Evolutionary conservation across 2,888 invertebrate genomes (phyloP), one percentile per base, ranked within the genome.

Genomic region (Lasius platythorax): DNA sequence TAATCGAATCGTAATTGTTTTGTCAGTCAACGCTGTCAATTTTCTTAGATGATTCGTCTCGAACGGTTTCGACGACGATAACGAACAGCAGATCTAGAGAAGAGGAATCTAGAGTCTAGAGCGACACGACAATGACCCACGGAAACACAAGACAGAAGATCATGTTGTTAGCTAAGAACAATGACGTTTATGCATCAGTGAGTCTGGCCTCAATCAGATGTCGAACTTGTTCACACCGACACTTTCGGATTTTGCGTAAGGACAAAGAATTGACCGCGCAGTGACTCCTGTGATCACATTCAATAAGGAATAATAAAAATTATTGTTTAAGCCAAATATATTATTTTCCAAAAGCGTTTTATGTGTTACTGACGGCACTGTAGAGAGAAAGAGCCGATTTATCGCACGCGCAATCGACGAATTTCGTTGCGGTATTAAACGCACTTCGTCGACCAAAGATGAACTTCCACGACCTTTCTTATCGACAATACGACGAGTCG

Each of bases 401-500:
- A 50, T 64, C 58, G 68, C 56, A 43, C 33, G 11, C 46, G 28
- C 61, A 67, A 63, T 58, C 79, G 40, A 40, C 79, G 66, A 79
- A 74, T 84, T 76, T 76, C 30, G 46, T 67, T 43, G 58, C 75
- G 58, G 46, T 63, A 72, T 79, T 72, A 72, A 81, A 81, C 30
- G 28, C 56, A 46, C 46, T 88, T 89, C 40, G 84, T 56, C 67
- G 70, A 15, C 9, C 68, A 58, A 83, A 74, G 90, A 88, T 88
- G 87, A 91, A 89, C 89, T 87, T 88, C 74, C 78, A 86, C 89
- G 92, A 92, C 92, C 91, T 91, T 84, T 89, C 87, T 88, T 89
- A 90, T 87, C 89, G 83, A 79, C 75, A 66, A 89, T 85, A 33
- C 56, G 43, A n/a, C 37, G 40, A 64, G 56, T 53, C 75, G 70